Base-by-base conservation (phyloP, 2,797 vertebrate genomes). In the Brachymystax lenok region DNA sequence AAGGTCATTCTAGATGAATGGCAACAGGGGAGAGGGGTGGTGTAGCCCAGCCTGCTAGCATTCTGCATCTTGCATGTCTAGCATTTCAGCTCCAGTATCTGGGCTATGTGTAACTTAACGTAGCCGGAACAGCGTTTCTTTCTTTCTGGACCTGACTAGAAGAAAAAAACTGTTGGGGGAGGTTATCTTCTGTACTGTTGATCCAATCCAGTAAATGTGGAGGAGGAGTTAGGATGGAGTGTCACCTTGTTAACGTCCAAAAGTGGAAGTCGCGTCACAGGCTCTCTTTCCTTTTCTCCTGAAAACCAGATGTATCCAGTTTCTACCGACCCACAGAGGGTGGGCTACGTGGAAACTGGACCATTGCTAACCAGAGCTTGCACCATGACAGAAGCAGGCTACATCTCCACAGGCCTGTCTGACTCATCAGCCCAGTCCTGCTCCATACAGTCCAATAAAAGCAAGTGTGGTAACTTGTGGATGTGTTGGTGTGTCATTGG, bases 1-100 rank as follows among this genome's bases (percentile, higher is more conserved):
- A 87, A 90, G 90, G 88, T 92, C 84, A 61, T 27, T 46, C 71
- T 78, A 68, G 77, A 74, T 90, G 86, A 89, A 91, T 84, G 80
- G 79, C 85, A 88, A 87, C 88, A 85, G 85, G 88, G n/a, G 50
- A 80, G 40, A 24, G 28, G 28, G 69, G 6, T 14, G 50, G 50
- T 83, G 87, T 83, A 82, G 75, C 85, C 69, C 73, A 80, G 86
- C 83, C 87, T 56, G 13, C 27, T 21, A 86, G 71, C 80, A 86
- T 13, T 46, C 40, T 85, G 83, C 86, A 87, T 87, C 85, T 88
- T 84, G 71, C 86, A 85, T n/a, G 80, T 88, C 87, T 71, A 8
- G 80, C 83, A 72, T 74, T 84, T 86, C 83, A 81, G 75, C 80
- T 69, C 76, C 51, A 80, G 81, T 80, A 88, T 88, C 82, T 84